Evolutionary conservation across 2,113 vertebrate genomes (phyloP).

Genomic region (Pogona vitticeps): DNA sequence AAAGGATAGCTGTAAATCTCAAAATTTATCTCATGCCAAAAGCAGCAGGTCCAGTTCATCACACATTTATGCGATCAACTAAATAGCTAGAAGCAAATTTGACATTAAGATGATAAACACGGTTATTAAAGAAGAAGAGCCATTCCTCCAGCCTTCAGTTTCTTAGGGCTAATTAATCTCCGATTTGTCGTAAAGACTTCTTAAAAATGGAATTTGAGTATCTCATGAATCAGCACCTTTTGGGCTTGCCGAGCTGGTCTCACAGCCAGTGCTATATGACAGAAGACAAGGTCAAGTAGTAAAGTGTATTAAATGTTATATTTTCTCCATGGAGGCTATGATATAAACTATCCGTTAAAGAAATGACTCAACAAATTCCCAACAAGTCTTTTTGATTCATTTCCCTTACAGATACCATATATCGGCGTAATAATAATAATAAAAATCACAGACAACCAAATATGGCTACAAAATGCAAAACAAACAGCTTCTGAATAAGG

Average conservation of each 20-base stretch:
- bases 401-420: conserved; percentile 28
- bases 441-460: conserved; percentile 48
- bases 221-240: conserved; percentile 23
- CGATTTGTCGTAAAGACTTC: conserved; percentile 36
- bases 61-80: conserved; percentile 38
- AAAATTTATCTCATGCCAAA: conserved; percentile 50
- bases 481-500: conserved; percentile 29
- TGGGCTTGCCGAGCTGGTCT: conserved; percentile 14
- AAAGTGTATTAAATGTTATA: conserved; percentile 48
- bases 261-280: not conserved
- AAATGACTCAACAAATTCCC: conserved; percentile 17
- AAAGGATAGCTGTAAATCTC: conserved; percentile 17
- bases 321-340: conserved; percentile 29
- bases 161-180: conserved; percentile 57
- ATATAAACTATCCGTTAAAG: conserved; percentile 19
- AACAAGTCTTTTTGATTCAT: conserved; percentile 45
- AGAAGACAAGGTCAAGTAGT: conserved; percentile 29
- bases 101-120: conserved; percentile 49
- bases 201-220: conserved; percentile 39
- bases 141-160: conserved; percentile 48
- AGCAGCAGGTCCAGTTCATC: conserved; percentile 38
- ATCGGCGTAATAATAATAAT: conserved; percentile 25
- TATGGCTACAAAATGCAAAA: conserved; percentile 48
- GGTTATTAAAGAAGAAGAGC: conserved; percentile 49
- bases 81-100: conserved; percentile 56